A percentile compares a stretch with the other conserved stretches of the same genome.
Evolutionary conservation across 1,140 invertebrate genomes (phyloP).

Genomic region (Odontomachus brunneus): DNA sequence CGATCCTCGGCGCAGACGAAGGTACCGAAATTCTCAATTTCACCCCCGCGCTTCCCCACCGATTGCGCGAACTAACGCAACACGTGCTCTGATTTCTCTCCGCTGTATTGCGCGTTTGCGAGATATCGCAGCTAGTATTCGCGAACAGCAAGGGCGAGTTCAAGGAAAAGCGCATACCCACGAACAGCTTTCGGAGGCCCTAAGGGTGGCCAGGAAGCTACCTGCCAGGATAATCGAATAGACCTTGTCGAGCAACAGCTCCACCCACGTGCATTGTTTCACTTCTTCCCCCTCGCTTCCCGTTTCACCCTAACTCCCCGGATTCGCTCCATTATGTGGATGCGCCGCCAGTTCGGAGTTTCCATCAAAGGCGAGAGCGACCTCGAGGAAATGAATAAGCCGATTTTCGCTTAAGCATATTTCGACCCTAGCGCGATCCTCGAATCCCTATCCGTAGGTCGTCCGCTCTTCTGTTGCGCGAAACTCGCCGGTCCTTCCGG

Average conservation of each 20-base stretch:
- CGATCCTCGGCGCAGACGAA: neutral
- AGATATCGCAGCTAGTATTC: slow-evolving; percentile 15
- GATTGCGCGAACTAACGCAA: slow-evolving; percentile 5
- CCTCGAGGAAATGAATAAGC: slow-evolving; percentile 16
- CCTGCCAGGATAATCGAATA: slow-evolving; percentile 36
- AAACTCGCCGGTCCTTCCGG: neutral
- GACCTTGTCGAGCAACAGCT: slow-evolving; percentile 13
- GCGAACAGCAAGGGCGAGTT: slow-evolving; percentile 5
- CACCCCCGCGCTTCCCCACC: neutral
- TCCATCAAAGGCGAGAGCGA: slow-evolving; percentile 20
- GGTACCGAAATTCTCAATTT: slow-evolving; percentile 35
- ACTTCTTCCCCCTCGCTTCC: neutral
- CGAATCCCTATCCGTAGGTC: too few relatives aligned
- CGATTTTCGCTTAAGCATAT: slow-evolving; percentile 42
- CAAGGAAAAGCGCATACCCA: neutral
- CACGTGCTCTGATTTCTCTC: slow-evolving; percentile 36
- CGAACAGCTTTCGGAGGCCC: neutral
- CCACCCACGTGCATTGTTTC: slow-evolving; percentile 5
- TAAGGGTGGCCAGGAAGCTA: neutral
- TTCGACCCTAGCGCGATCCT: neutral
- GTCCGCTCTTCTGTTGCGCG: neutral
- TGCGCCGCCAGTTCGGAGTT: neutral
- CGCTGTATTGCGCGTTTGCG: slow-evolving; percentile 34
- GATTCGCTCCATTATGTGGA: slow-evolving; percentile 27
- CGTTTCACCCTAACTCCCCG: neutral